Percentiles rank a stretch among this genome's conserved stretches.
Conservation (phyloP, 2,113 vertebrate species). For the Sylvia atricapilla region DNA sequence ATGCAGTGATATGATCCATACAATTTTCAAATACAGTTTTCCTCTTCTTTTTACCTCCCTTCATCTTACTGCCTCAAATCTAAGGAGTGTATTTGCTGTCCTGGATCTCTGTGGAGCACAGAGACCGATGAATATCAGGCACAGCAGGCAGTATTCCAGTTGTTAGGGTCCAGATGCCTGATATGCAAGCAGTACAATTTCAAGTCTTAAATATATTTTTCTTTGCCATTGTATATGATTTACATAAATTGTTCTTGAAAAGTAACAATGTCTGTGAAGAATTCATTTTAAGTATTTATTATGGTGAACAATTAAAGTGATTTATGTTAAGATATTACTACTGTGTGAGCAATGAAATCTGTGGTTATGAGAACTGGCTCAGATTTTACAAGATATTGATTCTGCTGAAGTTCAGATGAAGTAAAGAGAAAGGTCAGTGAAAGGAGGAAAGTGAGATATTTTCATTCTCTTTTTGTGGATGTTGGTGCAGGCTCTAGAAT, state of each 20-base stretch:
- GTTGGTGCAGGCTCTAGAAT: background rate
- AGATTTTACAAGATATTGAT: background rate
- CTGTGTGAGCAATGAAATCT: background rate
- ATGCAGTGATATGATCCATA: background rate
- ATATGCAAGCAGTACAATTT: background rate
- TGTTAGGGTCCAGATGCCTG: background rate
- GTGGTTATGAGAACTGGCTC: background rate
- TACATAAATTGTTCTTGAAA: background rate
- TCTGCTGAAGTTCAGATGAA: background rate
- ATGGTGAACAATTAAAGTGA: background rate
- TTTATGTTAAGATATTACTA: background rate
- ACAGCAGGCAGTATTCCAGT: background rate
- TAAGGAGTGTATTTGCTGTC: background rate
- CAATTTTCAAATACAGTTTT: background rate
- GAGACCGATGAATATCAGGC: background rate
- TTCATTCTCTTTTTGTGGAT: background rate
- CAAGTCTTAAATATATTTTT: background rate
- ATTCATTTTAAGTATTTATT: background rate
- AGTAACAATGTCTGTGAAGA: background rate
- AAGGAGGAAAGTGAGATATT: background rate
- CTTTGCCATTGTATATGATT: background rate
- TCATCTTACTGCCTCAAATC: background rate
- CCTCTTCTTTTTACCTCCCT: background rate
- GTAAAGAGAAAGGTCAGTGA: background rate
- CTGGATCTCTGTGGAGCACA: background rate